A percentile compares a stretch with the other conserved stretches of the same genome.
phyloP scores from a whole-genome alignment of 2,888 invertebrate species.

The Bedellia somnulentella region DNA sequence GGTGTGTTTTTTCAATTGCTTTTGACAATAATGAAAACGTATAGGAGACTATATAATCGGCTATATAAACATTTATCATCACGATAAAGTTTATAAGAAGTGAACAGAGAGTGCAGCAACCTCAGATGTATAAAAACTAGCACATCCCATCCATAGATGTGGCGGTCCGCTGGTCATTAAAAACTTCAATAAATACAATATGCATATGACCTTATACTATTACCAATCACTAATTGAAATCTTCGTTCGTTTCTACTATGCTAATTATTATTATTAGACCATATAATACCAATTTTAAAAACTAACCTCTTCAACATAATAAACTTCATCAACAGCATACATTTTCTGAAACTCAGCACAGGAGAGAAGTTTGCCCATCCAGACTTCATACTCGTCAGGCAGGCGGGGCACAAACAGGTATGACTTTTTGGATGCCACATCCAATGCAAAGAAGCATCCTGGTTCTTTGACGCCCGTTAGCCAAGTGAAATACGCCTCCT shows the following conservation, averaged over 20 bases:
- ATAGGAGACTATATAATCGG: too few relatives aligned
- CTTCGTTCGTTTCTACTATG: too few relatives aligned
- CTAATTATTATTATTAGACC: too few relatives aligned
- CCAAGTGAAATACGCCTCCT: conserved; percentile 98
- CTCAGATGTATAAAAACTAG: not conserved
- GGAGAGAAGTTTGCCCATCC: conserved; percentile 86
- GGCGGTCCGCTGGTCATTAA: too few relatives aligned
- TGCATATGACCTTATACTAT: too few relatives aligned
- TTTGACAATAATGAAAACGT: too few relatives aligned
- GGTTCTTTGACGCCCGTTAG: conserved; percentile 92
- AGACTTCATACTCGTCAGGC: conserved; percentile 84
- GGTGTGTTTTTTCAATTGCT: too few relatives aligned
- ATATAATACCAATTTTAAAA: too few relatives aligned
- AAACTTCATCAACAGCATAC: conserved; percentile 82
- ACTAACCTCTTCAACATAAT: conserved; percentile 77
- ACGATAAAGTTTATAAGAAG: not conserved
- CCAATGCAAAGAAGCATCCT: conserved; percentile 84
- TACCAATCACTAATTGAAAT: too few relatives aligned
- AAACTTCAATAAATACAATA: too few relatives aligned
- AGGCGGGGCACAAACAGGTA: conserved; percentile 85
- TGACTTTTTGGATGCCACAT: conserved; percentile 68
- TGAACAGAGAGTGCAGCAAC: not conserved
- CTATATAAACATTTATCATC: too few relatives aligned
- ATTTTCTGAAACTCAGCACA: conserved; percentile 73
- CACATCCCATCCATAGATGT: too few relatives aligned